Evolutionary conservation across 2,888 invertebrate genomes (phyloP), one percentile per base, ranked within the genome.

Genomic region (Drosophila neutralis): DNA sequence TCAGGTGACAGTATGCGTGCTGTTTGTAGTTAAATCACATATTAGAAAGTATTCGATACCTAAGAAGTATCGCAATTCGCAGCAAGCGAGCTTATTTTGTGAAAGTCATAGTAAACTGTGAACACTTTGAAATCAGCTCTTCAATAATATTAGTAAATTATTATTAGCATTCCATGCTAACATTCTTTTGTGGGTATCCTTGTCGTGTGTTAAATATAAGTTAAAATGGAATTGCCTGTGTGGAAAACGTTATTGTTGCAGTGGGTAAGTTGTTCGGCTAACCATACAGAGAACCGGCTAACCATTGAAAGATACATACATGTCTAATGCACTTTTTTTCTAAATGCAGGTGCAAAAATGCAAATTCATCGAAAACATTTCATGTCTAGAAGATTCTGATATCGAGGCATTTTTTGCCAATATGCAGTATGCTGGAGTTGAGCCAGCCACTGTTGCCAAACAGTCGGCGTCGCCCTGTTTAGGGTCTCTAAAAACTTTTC

Each of bases 351-450:
- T 91, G 5, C 82, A 84, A 13, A 77, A 89, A 72, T 92, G 92
- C 38, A 78, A 78, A 45, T 91, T 92, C 40, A 74, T 85, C 51
- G 84, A 81, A 5, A 65, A 76, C 4, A 76, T 76, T 18, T 82
- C 82, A 57, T 83, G 84, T 15, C 73, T 93, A 7, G 92, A 93
- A 62, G 91, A 92, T 59, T 79, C 92, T 0, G 87, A 93, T 72
- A 81, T 93, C 29, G 90, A 91, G n/a, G 69, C 49, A 2, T 93
- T 93, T 69, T 93, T 90, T 72, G 45, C 78, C 27, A 87, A 75
- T 62, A 56, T 56, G 7, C 48, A 76, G 10, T 68, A 83, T 66
- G 73, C 75, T 18, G 52, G 71, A 15, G 58, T 48, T 40, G 68
- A 31, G 56, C 63, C 31, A 63, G 77, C 48, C 69, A 59, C 21